These are phyloP conservation scores for Galeopterus variegatus DNA, from an alignment of 2,113 vertebrate genomes.

Conservation along the genomic window DNA sequence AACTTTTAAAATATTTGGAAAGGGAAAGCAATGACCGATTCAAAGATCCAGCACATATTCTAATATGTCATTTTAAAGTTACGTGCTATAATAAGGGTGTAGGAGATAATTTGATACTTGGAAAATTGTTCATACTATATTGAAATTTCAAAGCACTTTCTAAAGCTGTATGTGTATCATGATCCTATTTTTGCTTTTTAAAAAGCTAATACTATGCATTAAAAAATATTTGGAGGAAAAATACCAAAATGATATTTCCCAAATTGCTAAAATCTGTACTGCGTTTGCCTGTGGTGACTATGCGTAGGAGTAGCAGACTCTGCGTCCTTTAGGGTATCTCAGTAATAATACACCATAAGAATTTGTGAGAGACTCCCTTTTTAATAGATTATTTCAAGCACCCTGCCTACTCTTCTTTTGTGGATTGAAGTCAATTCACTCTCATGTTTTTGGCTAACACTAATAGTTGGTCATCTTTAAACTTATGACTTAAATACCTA, in stretches of 20 bases:
- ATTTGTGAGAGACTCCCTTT: background rate
- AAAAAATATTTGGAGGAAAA: background rate
- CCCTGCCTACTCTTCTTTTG: background rate
- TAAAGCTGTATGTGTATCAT: background rate
- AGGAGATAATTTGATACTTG: background rate
- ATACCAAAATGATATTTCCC: background rate
- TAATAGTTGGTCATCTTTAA: background rate
- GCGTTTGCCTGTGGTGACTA: background rate
- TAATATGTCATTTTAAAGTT: background rate
- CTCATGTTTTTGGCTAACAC: background rate
- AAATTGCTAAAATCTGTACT: background rate
- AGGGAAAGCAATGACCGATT: background rate
- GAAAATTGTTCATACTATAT: background rate
- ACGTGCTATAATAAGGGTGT: background rate
- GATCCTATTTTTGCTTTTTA: background rate
- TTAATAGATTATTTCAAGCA: background rate
- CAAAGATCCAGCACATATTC: background rate
- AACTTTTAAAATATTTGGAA: background rate
- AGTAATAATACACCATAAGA: background rate
- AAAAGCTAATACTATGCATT: background rate
- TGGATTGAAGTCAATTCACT: background rate
- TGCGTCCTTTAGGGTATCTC: background rate
- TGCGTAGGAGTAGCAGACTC: too few relatives aligned
- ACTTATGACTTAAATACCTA: background rate
- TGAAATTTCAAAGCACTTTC: background rate